Base-by-base conservation (phyloP, 1,140 invertebrate genomes). In the Melanaphis sacchari region DNA sequence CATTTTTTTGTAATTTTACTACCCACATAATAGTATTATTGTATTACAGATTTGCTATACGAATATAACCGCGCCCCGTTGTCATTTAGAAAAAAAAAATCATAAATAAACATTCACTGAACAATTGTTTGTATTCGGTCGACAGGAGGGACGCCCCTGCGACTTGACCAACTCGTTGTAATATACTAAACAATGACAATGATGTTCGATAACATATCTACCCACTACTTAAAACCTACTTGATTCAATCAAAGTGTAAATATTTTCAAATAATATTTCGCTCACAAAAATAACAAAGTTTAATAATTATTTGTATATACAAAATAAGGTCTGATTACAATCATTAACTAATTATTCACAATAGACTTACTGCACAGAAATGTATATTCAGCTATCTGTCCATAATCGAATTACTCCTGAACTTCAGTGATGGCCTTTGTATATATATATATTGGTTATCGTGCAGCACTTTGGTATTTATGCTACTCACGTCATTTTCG, bases 21-120 rank as follows among this genome's bases (percentile, higher is more conserved):
- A 81, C 91, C 91, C 91, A 92, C 91, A 92, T 92, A 31, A 82
- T 43, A 92, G 7, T 85, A 85, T 43, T 43, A 43, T 89, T 31
- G 24, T 89, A 31, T 22, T 40, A 88, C 38, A 49, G n/a, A 49
- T 88, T 88, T 88, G n/a, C 49, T 22, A 40, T 54, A 40, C 22
- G 24, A 54, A 89, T 21, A 22, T 4, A 40, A 89, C 88, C 88
- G 88, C 88, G 88, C 88, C 88, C 88, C 36, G 49, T 89, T 49
- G 49, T 89, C 9, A 54, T 87, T 46, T 89, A 89, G 7, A 89
- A 38, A 54, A 54, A 88, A 88, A 38, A 54, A 54, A 89, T 22
- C n/a, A 52, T 24, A 11, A 89, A 88, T 49, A 88, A 88, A 36
- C 31, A 52, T 89, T 89, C 43, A 52, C 21, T 21, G 46, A 89